These are phyloP conservation scores for Calidris pugnax DNA, from an alignment of 2,113 vertebrate species.

Conservation along the genomic window DNA sequence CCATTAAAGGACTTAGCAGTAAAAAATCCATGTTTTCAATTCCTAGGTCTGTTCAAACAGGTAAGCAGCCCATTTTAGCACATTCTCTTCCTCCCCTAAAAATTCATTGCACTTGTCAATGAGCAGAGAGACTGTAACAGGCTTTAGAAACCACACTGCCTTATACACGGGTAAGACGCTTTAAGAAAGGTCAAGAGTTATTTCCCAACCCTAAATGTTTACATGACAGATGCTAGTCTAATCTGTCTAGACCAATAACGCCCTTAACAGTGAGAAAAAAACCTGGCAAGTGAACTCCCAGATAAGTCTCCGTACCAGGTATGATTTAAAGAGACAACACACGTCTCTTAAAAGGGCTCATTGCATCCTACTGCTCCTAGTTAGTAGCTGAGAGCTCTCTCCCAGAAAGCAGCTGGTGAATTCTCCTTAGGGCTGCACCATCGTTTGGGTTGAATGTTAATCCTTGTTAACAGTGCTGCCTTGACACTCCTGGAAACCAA, in stretches of 20 bases:
- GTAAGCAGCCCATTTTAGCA: background rate
- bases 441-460: background rate
- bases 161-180: background rate
- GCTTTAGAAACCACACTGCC: background rate
- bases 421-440: background rate
- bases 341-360: background rate
- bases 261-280: constrained; percentile 39
- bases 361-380: background rate
- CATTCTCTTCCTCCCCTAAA: background rate
- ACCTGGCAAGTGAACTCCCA: background rate
- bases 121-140: background rate
- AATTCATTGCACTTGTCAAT: background rate
- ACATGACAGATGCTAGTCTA: constrained; percentile 48
- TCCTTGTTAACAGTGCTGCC: background rate
- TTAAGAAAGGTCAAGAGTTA: constrained; percentile 40
- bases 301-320: constrained; percentile 18
- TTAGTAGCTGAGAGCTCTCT: background rate
- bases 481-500: background rate
- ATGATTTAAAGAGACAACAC: constrained; percentile 18
- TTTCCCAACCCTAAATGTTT: constrained; percentile 47
- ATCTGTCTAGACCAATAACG: constrained; percentile 46
- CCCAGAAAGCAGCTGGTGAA: background rate
- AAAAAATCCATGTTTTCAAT: constrained; percentile 30
- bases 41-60: background rate
- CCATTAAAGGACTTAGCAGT: background rate